Percentiles rank a stretch among this genome's conserved stretches.
Evolutionary conservation across 2,888 invertebrate species (phyloP).

Genomic region (Drosophila niveifrons): DNA sequence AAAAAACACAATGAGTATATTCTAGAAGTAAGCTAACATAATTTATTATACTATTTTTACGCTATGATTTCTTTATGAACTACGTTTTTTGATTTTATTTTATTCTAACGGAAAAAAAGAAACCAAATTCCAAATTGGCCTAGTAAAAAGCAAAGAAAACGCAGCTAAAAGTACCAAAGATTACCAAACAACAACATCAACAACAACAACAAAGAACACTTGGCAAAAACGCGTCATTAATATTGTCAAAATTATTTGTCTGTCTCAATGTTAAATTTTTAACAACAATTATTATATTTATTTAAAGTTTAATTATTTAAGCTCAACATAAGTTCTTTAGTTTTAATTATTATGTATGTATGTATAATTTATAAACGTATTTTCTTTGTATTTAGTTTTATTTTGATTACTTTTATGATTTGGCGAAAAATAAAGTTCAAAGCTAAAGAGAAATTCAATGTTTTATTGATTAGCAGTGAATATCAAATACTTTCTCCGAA

Average conservation of each 20-base stretch:
- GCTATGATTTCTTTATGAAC: constrained; percentile 35
- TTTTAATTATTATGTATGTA: constrained; percentile 34
- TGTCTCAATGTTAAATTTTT: constrained; percentile 40
- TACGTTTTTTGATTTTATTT: constrained; percentile 50
- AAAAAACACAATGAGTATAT: constrained; percentile 17
- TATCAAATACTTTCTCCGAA: not conserved
- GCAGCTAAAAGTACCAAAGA: constrained; percentile 83
- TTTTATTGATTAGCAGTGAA: constrained; percentile 1
- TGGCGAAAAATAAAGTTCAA: constrained; percentile 72
- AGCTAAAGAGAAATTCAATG: constrained; percentile 43
- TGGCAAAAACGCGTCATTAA: constrained; percentile 49
- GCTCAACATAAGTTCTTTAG: constrained; percentile 25
- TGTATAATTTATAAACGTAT: constrained; percentile 50
- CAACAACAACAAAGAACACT: constrained; percentile 49
- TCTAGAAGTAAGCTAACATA: constrained; percentile 44
- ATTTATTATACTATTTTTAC: constrained; percentile 39
- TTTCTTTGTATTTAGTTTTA: constrained; percentile 50
- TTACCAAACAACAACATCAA: constrained; percentile 45
- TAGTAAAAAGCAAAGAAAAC: constrained; percentile 57
- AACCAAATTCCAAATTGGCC: constrained; percentile 70
- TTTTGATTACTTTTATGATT: constrained; percentile 41
- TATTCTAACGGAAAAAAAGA: constrained; percentile 40
- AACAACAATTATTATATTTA: constrained; percentile 30
- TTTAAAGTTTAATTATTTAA: constrained; percentile 43
- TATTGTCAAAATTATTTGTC: constrained; percentile 54